These are phyloP conservation scores for Tetheella fluctuosa DNA, from an alignment of 2,888 invertebrate genomes.

Conservation along the genomic window DNA sequence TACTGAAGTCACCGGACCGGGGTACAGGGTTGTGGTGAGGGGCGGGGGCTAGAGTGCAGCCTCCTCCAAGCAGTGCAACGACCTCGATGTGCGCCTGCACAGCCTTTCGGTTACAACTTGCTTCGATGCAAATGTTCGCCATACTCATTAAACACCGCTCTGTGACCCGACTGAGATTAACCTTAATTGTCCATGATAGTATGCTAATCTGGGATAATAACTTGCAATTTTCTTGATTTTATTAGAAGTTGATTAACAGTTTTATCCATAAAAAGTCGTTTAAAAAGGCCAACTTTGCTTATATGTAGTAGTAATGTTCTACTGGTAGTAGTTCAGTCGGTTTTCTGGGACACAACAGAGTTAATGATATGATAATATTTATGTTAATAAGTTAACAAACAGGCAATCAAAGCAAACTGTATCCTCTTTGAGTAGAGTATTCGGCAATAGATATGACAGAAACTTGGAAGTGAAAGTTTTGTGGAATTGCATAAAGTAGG, in stretches of 20 bases:
- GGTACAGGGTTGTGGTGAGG: slow-evolving; percentile 28
- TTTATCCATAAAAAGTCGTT: neutral
- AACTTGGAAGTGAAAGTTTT: slow-evolving; percentile 70
- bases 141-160: slow-evolving; percentile 55
- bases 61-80: slow-evolving; percentile 69
- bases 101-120: slow-evolving; percentile 59
- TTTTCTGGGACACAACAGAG: neutral
- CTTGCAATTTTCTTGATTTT: neutral
- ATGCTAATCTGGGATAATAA: neutral
- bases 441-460: slow-evolving; percentile 52
- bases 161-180: slow-evolving; percentile 35
- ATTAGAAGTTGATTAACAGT: neutral
- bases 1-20: slow-evolving; percentile 40
- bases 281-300: too few relatives aligned
- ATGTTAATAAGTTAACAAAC: too few relatives aligned
- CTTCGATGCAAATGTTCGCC: slow-evolving; percentile 59
- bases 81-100: slow-evolving; percentile 66
- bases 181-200: slow-evolving; percentile 41
- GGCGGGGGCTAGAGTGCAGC: slow-evolving; percentile 61
- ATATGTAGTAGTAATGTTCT: too few relatives aligned
- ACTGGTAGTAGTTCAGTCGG: neutral
- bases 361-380: neutral
- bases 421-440: slow-evolving; percentile 17
- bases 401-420: too few relatives aligned
- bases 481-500: slow-evolving; percentile 54